phyloP scores from a whole-genome alignment of 2,113 vertebrate genomes.

The Meles meles region DNA sequence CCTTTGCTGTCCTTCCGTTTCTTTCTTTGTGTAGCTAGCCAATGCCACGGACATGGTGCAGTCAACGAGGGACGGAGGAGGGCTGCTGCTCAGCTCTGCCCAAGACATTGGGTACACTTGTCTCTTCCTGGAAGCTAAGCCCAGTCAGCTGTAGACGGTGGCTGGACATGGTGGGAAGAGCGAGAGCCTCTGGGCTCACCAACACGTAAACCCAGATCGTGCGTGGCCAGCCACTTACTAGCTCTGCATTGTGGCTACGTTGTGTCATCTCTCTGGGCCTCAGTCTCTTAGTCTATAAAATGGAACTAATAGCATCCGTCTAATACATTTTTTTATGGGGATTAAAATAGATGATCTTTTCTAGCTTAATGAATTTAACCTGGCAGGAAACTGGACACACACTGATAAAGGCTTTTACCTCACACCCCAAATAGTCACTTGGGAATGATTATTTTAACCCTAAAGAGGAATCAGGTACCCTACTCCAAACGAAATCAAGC shows the following conservation, averaged over 20 bases:
- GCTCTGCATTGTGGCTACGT: not conserved
- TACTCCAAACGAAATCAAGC: not conserved
- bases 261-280: not conserved
- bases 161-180: not conserved
- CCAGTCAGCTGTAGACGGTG: not conserved
- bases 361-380: not conserved
- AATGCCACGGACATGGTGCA: too few species aligned
- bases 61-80: not conserved
- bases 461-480: not conserved
- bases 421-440: not conserved
- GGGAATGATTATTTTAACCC: not conserved
- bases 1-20: not conserved
- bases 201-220: not conserved
- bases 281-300: not conserved
- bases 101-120: not conserved
- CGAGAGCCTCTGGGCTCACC: not conserved
- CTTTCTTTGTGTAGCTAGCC: not conserved
- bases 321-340: not conserved
- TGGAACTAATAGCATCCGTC: not conserved
- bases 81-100: not conserved
- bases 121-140: not conserved
- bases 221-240: not conserved
- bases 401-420: not conserved
- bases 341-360: not conserved
- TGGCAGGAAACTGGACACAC: not conserved